Base-by-base conservation (phyloP, 2,797 vertebrate species). In the Ataeniobius toweri region DNA sequence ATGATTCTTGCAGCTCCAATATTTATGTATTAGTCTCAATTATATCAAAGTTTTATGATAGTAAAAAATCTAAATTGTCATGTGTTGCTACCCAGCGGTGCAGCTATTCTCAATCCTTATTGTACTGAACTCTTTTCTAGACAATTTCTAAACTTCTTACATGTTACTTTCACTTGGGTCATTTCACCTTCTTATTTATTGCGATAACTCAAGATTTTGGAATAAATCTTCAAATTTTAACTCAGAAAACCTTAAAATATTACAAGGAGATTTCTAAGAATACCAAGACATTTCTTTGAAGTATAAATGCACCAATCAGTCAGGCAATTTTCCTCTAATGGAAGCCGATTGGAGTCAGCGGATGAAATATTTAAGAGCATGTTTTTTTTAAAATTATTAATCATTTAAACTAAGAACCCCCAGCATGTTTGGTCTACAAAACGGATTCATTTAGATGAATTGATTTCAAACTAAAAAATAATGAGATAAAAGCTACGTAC, bases 261-360 rank as follows among this genome's bases (percentile, higher is more conserved):
- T 46, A 26, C 24, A 44, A 55, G 36, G n/a, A 46, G 14, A 68
- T 55, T 82, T 81, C 76, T 56, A 44, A 80, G 78, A 83, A 83
- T 79, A 71, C 73, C 46, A 26, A 85, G 83, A 14, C 1, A 69
- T 31, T 28, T 58, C 48, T 83, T 81, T 14, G 76, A 77, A 69
- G 26, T 65, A 36, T 65, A 65, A 81, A 77, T 78, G 51, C n/a
- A 73, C 36, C 53, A 73, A 65, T 73, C 73, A 41, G 20, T 67
- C 5, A 1, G 39, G 9, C 20, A n/a, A 6, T 44, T 68, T n/a
- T 44, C 22, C 5, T 41, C 78, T 14, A 39, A 68, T 6, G 39
- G 39, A n/a, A 22, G 41, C 63, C 13, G 39, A 44, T n/a, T 44
- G 65, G 65, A 68, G 22, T 12, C 41, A 24, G 39, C 6, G 5